Evolutionary conservation across 1,140 invertebrate genomes (phyloP).

Genomic region (Drosophila yakuba): DNA sequence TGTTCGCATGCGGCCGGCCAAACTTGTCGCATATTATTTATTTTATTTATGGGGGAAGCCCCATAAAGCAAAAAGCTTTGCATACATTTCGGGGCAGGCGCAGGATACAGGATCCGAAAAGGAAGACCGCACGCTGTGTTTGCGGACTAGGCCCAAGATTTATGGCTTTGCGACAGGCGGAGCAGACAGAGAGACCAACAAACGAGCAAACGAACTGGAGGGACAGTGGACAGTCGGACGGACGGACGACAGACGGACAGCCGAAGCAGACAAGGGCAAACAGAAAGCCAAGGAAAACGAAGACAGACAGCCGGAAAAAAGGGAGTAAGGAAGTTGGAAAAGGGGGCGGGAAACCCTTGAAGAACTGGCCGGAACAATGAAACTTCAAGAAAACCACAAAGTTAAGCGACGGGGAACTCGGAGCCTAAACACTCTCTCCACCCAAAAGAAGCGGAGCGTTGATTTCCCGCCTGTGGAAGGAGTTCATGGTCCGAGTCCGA

Average conservation of each 20-base stretch:
- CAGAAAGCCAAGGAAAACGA: constrained; percentile 4
- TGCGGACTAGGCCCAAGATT: constrained; percentile 69
- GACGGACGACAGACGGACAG: constrained; percentile 1
- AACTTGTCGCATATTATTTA: constrained; percentile 79
- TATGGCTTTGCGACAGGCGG: constrained; percentile 62
- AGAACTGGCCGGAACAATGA: constrained; percentile 39
- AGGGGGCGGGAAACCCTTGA: constrained; percentile 37
- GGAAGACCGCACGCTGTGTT: constrained; percentile 51
- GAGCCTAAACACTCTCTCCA: constrained; percentile 20
- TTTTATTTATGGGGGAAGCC: constrained; percentile 66
- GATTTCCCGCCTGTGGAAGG: constrained; percentile 5
- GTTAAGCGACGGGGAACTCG: constrained; percentile 10
- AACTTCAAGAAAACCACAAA: constrained; percentile 48
- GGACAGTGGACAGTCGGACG: not conserved
- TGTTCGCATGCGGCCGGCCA: constrained; percentile 65
- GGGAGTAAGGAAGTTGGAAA: not conserved
- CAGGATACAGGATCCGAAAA: constrained; percentile 6
- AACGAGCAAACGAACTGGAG: constrained; percentile 7
- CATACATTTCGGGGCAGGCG: constrained; percentile 45
- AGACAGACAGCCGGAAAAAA: constrained; percentile 14
- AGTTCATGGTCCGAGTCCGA: not conserved
- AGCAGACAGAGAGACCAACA: constrained; percentile 15
- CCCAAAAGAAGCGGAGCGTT: constrained; percentile 29
- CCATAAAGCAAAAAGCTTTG: constrained; percentile 68
- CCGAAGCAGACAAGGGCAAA: constrained; percentile 22